Base-by-base conservation (phyloP, 2,888 invertebrate species). In the Lasioglossum lativentre region DNA sequence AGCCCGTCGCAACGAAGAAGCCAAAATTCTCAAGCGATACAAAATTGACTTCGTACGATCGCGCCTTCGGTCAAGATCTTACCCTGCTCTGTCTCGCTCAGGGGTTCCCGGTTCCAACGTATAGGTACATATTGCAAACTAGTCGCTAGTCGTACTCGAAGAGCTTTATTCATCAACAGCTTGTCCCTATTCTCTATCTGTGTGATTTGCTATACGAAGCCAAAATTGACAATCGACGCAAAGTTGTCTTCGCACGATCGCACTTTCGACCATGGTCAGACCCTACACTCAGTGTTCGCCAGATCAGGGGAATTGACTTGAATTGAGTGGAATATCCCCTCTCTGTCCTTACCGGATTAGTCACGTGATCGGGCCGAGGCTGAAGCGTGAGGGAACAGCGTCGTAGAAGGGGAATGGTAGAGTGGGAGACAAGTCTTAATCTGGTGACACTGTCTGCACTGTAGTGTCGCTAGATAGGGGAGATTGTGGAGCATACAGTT, bases 71-170 rank as follows among this genome's bases (percentile, higher is more conserved):
- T 89, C 96, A 96, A 93, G 96, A 96, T 93, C 96, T 97, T 93
- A 97, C 97, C 75, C 95, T 97, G 88, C 96, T 97, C 85, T 97
- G 97, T 95, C 97, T 97, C 93, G 97, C 97, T 84, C 97, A 97
- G 95, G 97, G 96, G 92, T 97, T 96, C 94, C 97, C 97, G 71
- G 96, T 97, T 93, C 97, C 97, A 92, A 91, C 68, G 0, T 30
- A 66, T 66, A 66, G 66, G 66, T 66, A 66, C 34, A 6, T 68
- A 38, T 23, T 23, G 10, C 38, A 19, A 68, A 38, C 10, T 38
- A 68, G 1, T 16, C 23, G 38, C 14, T 23, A 10, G n/a, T 34
- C 34, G 8, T 68, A 68, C 23, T 68, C 68, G 34, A 68, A 38
- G 38, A 68, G 38, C 34, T 23, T 38, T 63, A 76, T 96, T 96